Conservation (phyloP, 1,140 invertebrate genomes). For the Drosophila elegans region DNA sequence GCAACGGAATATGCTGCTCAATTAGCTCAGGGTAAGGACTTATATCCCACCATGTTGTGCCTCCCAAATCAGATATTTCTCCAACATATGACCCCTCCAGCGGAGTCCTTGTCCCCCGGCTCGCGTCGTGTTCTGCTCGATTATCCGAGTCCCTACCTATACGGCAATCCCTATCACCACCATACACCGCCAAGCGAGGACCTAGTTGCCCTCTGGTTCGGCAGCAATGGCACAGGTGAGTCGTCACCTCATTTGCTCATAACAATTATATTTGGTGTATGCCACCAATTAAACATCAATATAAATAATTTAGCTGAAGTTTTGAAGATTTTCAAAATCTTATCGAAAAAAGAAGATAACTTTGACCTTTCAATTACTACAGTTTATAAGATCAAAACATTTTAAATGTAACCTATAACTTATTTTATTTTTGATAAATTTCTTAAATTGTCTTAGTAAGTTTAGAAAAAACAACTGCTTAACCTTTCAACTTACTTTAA, state of each 20-base stretch:
- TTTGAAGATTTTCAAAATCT: no score
- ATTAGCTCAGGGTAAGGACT: conserved; percentile 70
- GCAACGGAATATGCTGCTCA: conserved; percentile 83
- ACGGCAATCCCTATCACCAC: conserved; percentile 84
- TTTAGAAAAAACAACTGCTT: no score
- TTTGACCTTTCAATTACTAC: no score
- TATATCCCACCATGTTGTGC: background rate
- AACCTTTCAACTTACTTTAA: no score
- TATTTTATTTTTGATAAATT: no score
- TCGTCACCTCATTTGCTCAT: conserved; percentile 7
- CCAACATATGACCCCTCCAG: conserved; percentile 17
- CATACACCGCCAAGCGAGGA: conserved; percentile 85
- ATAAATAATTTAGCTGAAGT: no score
- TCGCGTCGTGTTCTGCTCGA: conserved; percentile 83
- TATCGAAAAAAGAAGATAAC: no score
- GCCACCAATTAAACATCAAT: no score
- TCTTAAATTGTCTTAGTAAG: no score
- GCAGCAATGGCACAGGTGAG: conserved; percentile 85
- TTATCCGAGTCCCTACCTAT: conserved; percentile 85
- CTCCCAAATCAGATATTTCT: conserved; percentile 7
- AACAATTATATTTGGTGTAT: background rate
- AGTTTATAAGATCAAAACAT: no score
- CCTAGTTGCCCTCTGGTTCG: conserved; percentile 86
- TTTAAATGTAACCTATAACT: no score
- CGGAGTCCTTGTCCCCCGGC: conserved; percentile 55